phyloP scores from a whole-genome alignment of 2,888 invertebrate species.

The Melanostoma mellinum region DNA sequence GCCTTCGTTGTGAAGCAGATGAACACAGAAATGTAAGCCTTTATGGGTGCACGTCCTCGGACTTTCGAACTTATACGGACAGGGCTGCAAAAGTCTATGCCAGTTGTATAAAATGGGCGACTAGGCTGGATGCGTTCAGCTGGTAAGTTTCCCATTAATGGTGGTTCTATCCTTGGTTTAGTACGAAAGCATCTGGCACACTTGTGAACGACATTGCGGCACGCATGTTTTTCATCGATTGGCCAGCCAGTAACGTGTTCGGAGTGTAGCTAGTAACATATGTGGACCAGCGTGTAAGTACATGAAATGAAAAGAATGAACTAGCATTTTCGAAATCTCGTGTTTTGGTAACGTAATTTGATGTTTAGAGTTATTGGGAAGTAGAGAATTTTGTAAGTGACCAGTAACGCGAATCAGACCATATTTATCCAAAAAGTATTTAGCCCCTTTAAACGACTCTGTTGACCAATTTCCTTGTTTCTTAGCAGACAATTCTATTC shows the following conservation, averaged over 20 bases:
- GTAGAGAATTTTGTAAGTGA: conserved; percentile 14
- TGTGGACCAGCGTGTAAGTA: conserved; percentile 39
- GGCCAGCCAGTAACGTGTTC: conserved; percentile 45
- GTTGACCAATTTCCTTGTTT: neutral
- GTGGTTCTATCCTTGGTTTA: neutral
- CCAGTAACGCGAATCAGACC: conserved; percentile 24
- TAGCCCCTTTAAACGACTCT: neutral
- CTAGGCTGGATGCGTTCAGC: conserved; percentile 26
- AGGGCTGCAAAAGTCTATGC: conserved; percentile 48
- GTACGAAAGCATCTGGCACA: conserved; percentile 25
- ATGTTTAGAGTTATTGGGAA: conserved; percentile 19
- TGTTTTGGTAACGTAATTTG: conserved; percentile 24
- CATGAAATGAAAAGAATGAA: conserved; percentile 36
- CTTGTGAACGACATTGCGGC: neutral
- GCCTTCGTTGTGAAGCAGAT: conserved; percentile 50
- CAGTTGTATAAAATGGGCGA: conserved; percentile 27
- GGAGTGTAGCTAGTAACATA: conserved; percentile 21
- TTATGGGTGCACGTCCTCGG: conserved; percentile 27
- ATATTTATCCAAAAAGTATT: conserved; percentile 27
- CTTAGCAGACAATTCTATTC: conserved; percentile 7
- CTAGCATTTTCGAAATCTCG: conserved; percentile 17
- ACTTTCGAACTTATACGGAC: conserved; percentile 10
- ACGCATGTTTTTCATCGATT: neutral
- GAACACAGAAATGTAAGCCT: conserved; percentile 50
- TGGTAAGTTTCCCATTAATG: conserved; percentile 47